phyloP scores from a whole-genome alignment of 2,888 invertebrate genomes.

The Coelogynopora nodosa region DNA sequence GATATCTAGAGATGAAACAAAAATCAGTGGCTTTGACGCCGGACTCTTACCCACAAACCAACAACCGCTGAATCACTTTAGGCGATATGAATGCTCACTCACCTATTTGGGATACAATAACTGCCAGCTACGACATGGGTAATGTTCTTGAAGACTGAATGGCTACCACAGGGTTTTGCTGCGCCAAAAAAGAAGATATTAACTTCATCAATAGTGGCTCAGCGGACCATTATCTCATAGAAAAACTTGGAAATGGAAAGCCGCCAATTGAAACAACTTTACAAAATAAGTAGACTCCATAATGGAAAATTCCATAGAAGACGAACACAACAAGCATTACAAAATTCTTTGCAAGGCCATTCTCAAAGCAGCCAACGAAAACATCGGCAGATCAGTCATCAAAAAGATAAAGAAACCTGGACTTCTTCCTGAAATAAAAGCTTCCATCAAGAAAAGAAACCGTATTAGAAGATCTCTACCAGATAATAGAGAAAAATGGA shows the following conservation, averaged over 20 bases:
- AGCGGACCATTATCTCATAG: background rate
- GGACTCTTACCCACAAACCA: background rate
- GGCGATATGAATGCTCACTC: constrained; percentile 3
- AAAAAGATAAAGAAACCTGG: background rate
- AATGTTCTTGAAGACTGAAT: background rate
- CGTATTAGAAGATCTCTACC: background rate
- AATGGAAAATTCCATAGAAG: background rate
- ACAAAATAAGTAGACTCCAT: background rate
- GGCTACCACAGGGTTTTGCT: background rate
- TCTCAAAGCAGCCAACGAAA: background rate
- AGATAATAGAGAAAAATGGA: background rate
- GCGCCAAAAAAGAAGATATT: background rate
- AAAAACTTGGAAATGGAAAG: constrained; percentile 15
- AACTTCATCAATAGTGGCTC: background rate
- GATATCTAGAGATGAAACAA: background rate
- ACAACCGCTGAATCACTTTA: background rate
- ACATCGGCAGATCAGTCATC: background rate
- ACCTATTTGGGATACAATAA: background rate
- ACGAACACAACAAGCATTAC: background rate
- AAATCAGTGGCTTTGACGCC: background rate
- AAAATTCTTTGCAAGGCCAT: background rate
- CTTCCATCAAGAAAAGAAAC: background rate
- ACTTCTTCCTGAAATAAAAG: background rate
- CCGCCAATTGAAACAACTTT: background rate
- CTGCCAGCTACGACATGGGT: background rate